Evolutionary conservation across 2,113 vertebrate genomes (phyloP).

Genomic region (Archilochus colubris): DNA sequence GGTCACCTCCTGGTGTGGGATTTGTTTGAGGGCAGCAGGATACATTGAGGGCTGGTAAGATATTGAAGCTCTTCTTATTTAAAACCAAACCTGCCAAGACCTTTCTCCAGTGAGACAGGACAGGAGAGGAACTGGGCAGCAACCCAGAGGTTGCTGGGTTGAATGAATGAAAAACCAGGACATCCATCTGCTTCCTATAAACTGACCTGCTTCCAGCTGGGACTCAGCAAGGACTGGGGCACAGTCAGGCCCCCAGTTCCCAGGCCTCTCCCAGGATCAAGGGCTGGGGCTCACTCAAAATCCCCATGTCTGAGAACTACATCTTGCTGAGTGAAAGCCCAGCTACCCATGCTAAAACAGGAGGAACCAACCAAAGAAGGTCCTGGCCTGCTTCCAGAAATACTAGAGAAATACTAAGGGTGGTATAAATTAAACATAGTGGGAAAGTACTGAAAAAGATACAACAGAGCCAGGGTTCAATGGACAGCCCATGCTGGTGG

Average conservation of each 20-base stretch:
- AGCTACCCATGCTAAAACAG: background rate
- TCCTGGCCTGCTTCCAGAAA: background rate
- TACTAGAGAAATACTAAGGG: background rate
- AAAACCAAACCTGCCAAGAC: background rate
- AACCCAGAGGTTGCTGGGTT: no score
- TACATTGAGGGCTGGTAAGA: background rate
- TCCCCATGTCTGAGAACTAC: background rate
- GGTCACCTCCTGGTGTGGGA: no score
- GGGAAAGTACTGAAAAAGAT: background rate
- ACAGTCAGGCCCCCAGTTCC: background rate
- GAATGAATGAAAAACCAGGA: background rate
- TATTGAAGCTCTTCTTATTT: background rate
- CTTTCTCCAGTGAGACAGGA: background rate
- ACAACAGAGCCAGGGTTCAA: background rate
- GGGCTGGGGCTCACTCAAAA: background rate
- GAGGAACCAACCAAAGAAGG: background rate
- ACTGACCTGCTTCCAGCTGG: background rate
- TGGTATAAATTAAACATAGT: background rate
- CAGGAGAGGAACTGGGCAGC: background rate
- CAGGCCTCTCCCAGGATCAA: background rate
- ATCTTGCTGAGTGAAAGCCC: background rate
- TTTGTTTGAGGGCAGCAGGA: background rate
- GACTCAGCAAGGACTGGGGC: background rate
- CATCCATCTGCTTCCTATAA: background rate
- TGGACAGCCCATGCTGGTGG: accelerated